Conservation (phyloP, 1,140 invertebrate genomes). For the Drosophila paulistorum region DNA sequence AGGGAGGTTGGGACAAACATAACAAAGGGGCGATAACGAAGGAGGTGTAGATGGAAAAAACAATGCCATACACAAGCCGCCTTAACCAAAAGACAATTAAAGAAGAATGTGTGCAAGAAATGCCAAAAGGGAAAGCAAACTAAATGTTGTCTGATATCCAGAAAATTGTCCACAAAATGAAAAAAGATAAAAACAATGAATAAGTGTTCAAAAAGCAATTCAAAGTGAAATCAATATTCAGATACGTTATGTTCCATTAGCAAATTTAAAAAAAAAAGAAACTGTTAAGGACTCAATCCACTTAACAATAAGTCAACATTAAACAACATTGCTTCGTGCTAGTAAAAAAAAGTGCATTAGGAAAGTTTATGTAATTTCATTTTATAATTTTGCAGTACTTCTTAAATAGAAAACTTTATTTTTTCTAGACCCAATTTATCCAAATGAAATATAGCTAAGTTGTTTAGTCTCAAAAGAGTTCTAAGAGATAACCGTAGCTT, state of each 20-base stretch:
- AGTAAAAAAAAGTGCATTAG: too few relatives aligned
- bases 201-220: not conserved
- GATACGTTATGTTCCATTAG: not conserved
- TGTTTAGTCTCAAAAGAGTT: too few relatives aligned
- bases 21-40: conserved; percentile 20
- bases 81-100: conserved; percentile 57
- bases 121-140: conserved; percentile 25
- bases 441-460: too few relatives aligned
- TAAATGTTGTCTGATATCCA: conserved; percentile 17
- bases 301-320: too few relatives aligned
- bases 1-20: not conserved
- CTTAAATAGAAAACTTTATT: too few relatives aligned
- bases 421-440: too few relatives aligned
- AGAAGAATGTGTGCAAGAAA: conserved; percentile 46
- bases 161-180: not conserved
- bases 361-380: too few relatives aligned
- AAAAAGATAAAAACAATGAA: not conserved
- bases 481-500: too few relatives aligned
- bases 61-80: conserved; percentile 50
- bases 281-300: too few relatives aligned
- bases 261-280: too few relatives aligned
- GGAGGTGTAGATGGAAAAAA: conserved; percentile 37
- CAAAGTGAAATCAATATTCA: not conserved
- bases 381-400: too few relatives aligned
- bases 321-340: too few relatives aligned